Percentiles rank a stretch among this genome's conserved stretches.
Conservation (phyloP, 1,140 invertebrate species). For the Scaptomyza montana region DNA sequence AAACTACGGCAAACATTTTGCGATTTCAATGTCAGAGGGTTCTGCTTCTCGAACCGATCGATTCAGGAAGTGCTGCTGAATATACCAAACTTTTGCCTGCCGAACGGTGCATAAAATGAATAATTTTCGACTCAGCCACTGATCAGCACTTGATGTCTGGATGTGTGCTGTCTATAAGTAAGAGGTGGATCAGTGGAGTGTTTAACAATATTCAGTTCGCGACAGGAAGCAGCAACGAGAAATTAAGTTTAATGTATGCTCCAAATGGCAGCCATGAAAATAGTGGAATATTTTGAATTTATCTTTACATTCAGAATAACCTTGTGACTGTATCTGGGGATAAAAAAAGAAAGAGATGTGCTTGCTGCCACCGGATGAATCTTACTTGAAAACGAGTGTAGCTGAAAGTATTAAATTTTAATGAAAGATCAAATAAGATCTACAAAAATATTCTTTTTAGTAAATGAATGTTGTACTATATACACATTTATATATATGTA, state of each 20-base stretch:
- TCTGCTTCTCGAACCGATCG: conserved; percentile 12
- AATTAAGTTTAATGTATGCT: conserved; percentile 55
- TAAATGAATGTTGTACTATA: no score
- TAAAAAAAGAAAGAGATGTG: neutral
- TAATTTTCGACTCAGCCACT: conserved; percentile 24
- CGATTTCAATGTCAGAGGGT: conserved; percentile 44
- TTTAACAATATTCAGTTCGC: conserved; percentile 49
- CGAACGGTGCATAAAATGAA: conserved; percentile 47
- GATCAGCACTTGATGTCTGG: conserved; percentile 47
- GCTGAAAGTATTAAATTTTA: no score
- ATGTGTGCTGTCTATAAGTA: neutral
- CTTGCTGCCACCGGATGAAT: conserved; percentile 2
- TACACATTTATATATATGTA: no score
- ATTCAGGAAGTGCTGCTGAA: conserved; percentile 56
- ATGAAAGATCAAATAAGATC: no score
- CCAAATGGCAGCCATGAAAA: conserved; percentile 21
- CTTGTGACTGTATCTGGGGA: neutral
- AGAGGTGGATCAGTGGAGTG: conserved; percentile 25
- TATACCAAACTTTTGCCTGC: conserved; percentile 28
- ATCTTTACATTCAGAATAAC: conserved; percentile 5
- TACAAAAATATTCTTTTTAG: no score
- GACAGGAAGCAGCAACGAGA: conserved; percentile 51
- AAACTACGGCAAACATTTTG: conserved; percentile 60
- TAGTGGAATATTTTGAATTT: conserved; percentile 42
- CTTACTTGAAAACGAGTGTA: neutral